Base-by-base conservation (phyloP, 2,888 invertebrate genomes). In the Allacma fusca region DNA sequence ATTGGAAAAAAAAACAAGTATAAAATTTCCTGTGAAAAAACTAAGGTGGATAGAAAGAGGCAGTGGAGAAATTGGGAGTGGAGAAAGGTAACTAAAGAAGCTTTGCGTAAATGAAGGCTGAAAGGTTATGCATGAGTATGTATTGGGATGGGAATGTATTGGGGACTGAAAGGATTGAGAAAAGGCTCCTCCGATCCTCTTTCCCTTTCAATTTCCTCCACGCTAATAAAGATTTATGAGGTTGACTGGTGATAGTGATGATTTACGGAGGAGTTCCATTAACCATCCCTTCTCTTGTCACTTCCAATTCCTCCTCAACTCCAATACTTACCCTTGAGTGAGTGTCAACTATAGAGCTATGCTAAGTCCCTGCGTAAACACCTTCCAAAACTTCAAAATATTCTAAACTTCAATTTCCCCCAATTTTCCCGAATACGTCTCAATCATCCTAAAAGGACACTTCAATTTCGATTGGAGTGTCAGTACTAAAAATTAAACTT, bases 211-310 rank as follows among this genome's bases (percentile, higher is more conserved):
- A 69, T 69, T 69, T 69, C 69, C 69, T 69, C 34, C 44, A 9
- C 40, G n/a, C 69, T 69, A 69, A 69, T 69, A 69, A 69, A 69
- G 69, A 69, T 69, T 69, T 69, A 69, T 69, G 69, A 69, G 69
- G 23, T 23, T 43, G n/a, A 69, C 69, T 69, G 19, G 69, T 69
- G 69, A 69, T 69, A 69, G 43, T 69, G 13, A 69, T 69, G 69
- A 69, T 69, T 69, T 69, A 69, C 69, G 69, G 12, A 69, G 43
- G 19, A 69, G 28, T 69, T 69, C 69, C 43, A 69, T 69, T 69
- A 69, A 69, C 69, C 43, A 40, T 34, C 43, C 69, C 23, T 69
- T 44, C 43, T 43, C 69, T 69, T 69, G 69, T 69, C 69, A 69
- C 69, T 67, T 67, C 19, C 21, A 69, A 43, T 40, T 19, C 23